Evolutionary conservation across 2,113 vertebrate genomes (phyloP), one percentile per base, ranked within the genome.

Genomic region (Neodon shergylaensis): DNA sequence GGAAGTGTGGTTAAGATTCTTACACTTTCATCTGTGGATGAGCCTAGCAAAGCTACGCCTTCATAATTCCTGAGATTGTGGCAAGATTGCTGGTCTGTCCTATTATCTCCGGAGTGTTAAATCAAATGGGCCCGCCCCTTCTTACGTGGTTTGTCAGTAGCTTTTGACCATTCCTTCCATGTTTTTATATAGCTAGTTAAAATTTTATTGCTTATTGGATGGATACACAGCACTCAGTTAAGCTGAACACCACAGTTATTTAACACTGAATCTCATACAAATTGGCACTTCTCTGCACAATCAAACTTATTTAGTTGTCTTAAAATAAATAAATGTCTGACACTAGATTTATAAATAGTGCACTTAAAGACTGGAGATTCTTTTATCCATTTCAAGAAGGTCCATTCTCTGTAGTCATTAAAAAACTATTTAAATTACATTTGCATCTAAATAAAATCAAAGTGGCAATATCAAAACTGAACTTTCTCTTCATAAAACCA

Each of bases 151-250:
- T 68, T 86, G 44, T 87, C 24, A 88, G 17, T 44, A 94, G 5
- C 13, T 33, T 89, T 85, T 52, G 31, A 58, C 5, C 26, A 1
- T 0, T 5, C 1, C 26, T n/a, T 52, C 14, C 33, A 24, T 61
- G 77, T 52, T 87, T 90, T 96, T 98, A 96, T 98, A 96, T 98
- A 97, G 6, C 97, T 98, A 99, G 98, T 98, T 98, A 98, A 99
- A 99, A 98, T 98, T 99, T 99, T 99, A 99, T 99, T 99, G 99
- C 99, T 98, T 99, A 99, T 99, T 98, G 98, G 98, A 98, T 95
- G 96, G 96, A 81, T 98, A 98, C 97, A 98, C 33, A 96, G 98
- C 98, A 98, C 98, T 98, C 98, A 98, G 98, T 98, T 98, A 98
- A 98, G 97, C 98, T 99, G 98, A 99, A 98, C 97, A 97, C 97